Evolutionary conservation across 2,888 invertebrate genomes (phyloP), one percentile per base, ranked within the genome.

Genomic region (Aporophyla lueneburgensis): DNA sequence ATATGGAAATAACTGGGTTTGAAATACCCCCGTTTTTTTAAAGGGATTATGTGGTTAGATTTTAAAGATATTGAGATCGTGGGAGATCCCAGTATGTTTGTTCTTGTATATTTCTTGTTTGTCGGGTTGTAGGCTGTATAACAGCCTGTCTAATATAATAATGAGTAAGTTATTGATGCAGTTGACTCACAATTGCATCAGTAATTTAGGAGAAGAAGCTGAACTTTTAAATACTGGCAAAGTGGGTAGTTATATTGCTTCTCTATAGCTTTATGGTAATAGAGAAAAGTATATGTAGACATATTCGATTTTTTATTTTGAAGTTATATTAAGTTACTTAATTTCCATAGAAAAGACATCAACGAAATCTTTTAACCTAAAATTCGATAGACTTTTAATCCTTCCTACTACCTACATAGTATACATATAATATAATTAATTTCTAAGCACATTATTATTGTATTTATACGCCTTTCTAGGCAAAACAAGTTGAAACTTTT

Each of bases 331-430:
- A 21, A n/a, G 19, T 49, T 24, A 21, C 16, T n/a, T 54, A 40
- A 1, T 40, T 53, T 21, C 54, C 49, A 14, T 76, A 67, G 21
- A 77, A 84, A 85, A 86, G 87, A 86, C 87, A 81, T 86, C 87
- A 85, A 85, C 87, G 87, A 74, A 80, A 68, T 59, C 3, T 5
- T 2, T 2, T 5, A 58, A n/a, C 3, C 5, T 7, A 49, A 19
- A 51, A 33, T 33, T 51, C 2, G 19, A 14, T 43, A 46, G 33
- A 21, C 12, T 71, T 40, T 19, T 14, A 19, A 49, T 43, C 56
- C 21, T 53, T 9, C 53, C 24, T 24, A 24, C 14, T 24, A 33
- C 33, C 33, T 33, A 33, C 33, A 33, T 33, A 33, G 33, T 33
- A 33, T 33, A 33, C 33, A 33, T 33, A 33, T 33, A 33, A 33